Evolutionary conservation across 1,140 invertebrate species (phyloP), one percentile per base, ranked within the genome.

Genomic region (Hestina assimilis): DNA sequence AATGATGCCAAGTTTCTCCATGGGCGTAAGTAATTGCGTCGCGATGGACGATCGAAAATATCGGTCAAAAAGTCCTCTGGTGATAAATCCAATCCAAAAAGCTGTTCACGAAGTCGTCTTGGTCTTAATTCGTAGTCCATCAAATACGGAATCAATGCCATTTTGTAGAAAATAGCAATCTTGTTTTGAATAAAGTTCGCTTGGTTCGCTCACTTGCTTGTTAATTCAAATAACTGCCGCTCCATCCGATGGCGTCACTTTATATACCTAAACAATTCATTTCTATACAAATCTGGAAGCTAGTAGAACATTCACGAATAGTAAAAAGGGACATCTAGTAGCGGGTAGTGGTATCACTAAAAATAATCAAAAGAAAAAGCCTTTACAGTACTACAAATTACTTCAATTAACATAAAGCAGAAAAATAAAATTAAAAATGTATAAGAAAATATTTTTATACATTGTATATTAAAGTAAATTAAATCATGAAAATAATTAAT

Each of bases 131-230:
- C 79, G 15, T 56, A 55, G 24, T 79, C 79, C 2, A 83, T 54
- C 42, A 83, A 66, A 26, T 74, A 77, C 8, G 79, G 78, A 69
- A 86, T 9, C n/a, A 86, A 50, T 8, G 81, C 70, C 83, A 86
- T 86, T 63, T 19, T 60, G 9, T 6, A n/a, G 15, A 14, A 15
- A 33, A 42, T 33, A 9, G 3, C 14, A 4, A 15, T 20, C 11
- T 9, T 11, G 4, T 23, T 17, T 21, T 28, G 8, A 14, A 2
- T 33, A 21, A 38, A 35, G 43, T 42, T 65, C 28, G 20, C 45
- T 57, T 31, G 26, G 41, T 38, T 51, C 50, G 12, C 12, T 6
- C 4, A 35, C 17, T 29, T 7, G 1, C 11, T 55, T 48, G 46
- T 52, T 14, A 5, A 15, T 66, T 63, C 59, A 72, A 70, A 61